Percentiles rank a stretch among this genome's conserved stretches.
These are phyloP conservation scores for Andrena fulva DNA, from an alignment of 2,888 invertebrate species.

Conservation along the genomic window DNA sequence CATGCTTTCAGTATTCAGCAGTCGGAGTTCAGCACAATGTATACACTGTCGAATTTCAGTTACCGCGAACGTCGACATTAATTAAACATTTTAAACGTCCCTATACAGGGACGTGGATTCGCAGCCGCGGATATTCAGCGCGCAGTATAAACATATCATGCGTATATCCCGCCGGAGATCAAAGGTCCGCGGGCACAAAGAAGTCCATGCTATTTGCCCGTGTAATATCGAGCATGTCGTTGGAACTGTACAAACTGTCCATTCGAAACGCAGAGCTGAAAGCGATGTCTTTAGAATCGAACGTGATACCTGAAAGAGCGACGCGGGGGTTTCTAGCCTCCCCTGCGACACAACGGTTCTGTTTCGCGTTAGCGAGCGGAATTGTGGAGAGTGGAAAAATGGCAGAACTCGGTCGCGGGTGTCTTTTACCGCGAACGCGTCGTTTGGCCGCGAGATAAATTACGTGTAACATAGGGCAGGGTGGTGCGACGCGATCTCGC, in stretches of 20 bases:
- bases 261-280: not conserved
- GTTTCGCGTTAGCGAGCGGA: not conserved
- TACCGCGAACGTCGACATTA: slow-evolving; percentile 7
- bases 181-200: slow-evolving; percentile 25
- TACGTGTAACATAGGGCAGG: not conserved
- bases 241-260: not conserved
- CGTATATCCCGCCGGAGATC: slow-evolving; percentile 20
- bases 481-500: not conserved
- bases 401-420: not conserved
- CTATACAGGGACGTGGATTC: slow-evolving; percentile 3
- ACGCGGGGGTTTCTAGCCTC: not conserved
- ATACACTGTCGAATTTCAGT: slow-evolving; percentile 14
- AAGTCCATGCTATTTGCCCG: slow-evolving; percentile 2
- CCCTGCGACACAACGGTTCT: not conserved
- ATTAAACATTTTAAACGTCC: slow-evolving; percentile 26
- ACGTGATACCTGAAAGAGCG: not conserved
- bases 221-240: slow-evolving; percentile 11
- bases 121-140: not conserved
- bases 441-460: slow-evolving; percentile 37
- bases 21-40: not conserved
- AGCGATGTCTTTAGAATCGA: slow-evolving; percentile 1
- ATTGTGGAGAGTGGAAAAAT: not conserved
- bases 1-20: not conserved
- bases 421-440: not conserved
- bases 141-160: slow-evolving; percentile 1